phyloP scores from a whole-genome alignment of 2,113 vertebrate genomes.

The Alouatta palliata region DNA sequence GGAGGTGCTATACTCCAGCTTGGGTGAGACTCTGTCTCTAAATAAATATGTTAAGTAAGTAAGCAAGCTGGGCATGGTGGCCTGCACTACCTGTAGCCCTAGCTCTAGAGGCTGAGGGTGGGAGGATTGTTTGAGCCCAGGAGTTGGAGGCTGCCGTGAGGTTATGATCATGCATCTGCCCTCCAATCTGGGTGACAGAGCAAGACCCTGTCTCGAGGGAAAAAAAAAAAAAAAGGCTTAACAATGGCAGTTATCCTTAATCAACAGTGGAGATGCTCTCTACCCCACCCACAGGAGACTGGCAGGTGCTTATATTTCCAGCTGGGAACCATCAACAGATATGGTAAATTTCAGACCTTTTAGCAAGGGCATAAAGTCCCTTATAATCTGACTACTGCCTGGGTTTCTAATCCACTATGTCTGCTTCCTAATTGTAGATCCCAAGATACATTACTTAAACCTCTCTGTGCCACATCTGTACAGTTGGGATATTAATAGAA shows the following conservation, averaged over 20 bases:
- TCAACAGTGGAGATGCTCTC: not conserved
- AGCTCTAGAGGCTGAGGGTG: no score
- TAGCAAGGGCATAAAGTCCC: not conserved
- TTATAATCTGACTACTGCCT: not conserved
- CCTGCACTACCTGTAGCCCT: no score
- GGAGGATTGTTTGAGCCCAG: no score
- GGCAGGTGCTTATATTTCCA: not conserved
- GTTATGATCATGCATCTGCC: no score
- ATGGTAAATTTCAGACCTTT: not conserved
- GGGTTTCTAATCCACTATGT: slow-evolving; percentile 22
- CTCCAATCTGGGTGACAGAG: no score
- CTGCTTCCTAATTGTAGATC: slow-evolving; percentile 9
- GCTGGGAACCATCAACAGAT: not conserved
- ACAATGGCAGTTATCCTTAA: not conserved
- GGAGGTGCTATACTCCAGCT: no score
- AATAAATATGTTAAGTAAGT: no score
- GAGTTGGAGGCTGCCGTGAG: no score
- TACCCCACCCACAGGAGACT: no score
- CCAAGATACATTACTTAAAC: not conserved
- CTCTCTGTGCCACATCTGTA: not conserved
- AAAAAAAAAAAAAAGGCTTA: not conserved
- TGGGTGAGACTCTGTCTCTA: no score
- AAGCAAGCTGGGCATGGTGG: no score
- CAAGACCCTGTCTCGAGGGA: no score
- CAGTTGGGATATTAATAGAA: slow-evolving; percentile 26